phyloP scores from a whole-genome alignment of 2,797 vertebrate genomes.

The Myripristis murdjan region DNA sequence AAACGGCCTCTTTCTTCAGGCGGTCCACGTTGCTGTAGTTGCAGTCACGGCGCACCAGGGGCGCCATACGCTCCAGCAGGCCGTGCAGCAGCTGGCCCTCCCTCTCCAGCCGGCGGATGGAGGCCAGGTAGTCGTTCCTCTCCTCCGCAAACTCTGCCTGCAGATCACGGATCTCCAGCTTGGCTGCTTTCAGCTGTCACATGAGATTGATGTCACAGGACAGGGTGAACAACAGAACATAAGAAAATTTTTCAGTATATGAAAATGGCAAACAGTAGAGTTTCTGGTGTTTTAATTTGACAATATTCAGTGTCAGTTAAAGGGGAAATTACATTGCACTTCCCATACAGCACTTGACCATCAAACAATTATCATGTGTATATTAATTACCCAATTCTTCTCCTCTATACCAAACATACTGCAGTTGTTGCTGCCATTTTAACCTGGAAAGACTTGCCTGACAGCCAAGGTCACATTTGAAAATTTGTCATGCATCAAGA shows the following conservation, averaged over 20 bases:
- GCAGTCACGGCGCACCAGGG: constrained; percentile 88
- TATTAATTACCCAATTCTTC: no score
- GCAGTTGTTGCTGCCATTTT: no score
- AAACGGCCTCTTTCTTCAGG: constrained; percentile 83
- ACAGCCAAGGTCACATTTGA: no score
- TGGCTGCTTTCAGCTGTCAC: constrained; percentile 88
- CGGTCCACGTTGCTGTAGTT: constrained; percentile 93
- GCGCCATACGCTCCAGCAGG: constrained; percentile 89
- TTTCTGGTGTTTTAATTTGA: background rate
- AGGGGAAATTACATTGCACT: background rate
- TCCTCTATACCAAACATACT: no score
- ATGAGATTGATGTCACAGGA: background rate
- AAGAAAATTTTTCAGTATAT: no score
- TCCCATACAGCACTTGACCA: no score
- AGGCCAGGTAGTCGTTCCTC: constrained; percentile 89
- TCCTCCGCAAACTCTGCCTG: constrained; percentile 92
- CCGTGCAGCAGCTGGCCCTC: constrained; percentile 88
- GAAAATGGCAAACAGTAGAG: background rate
- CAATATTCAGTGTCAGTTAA: background rate
- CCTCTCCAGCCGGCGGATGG: constrained; percentile 87
- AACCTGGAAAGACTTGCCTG: no score
- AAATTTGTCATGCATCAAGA: no score
- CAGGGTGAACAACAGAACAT: background rate
- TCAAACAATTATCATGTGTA: no score
- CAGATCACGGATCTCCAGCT: constrained; percentile 92